Evolutionary conservation across 1,140 invertebrate genomes (phyloP).

Genomic region (Samia ricini): DNA sequence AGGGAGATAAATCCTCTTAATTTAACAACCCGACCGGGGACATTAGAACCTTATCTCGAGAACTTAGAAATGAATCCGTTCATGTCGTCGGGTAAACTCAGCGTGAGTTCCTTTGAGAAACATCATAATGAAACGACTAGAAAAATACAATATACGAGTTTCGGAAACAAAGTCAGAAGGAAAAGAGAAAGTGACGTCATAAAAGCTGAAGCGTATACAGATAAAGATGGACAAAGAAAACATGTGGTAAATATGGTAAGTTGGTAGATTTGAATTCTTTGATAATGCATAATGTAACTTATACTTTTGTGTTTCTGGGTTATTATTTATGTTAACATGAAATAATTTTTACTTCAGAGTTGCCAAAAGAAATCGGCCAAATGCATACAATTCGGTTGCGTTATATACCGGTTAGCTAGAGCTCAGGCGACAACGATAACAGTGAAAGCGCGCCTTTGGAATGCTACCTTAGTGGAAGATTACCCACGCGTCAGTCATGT

Average conservation of each 20-base stretch:
- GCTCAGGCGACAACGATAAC: conserved; percentile 87
- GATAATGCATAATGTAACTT: neutral
- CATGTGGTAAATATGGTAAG: conserved; percentile 88
- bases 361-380: conserved; percentile 88
- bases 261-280: neutral
- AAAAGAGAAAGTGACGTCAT: conserved; percentile 87
- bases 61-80: conserved; percentile 66
- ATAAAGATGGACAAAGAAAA: conserved; percentile 83
- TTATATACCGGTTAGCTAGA: conserved; percentile 85
- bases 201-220: conserved; percentile 83
- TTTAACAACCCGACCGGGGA: conserved; percentile 77
- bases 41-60: conserved; percentile 67
- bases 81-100: conserved; percentile 48
- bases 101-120: conserved; percentile 49
- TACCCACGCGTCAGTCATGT: conserved; percentile 92
- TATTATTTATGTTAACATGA: neutral
- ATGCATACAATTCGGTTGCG: conserved; percentile 91
- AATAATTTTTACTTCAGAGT: conserved; percentile 78
- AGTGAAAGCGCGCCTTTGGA: conserved; percentile 92
- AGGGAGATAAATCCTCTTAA: conserved; percentile 84
- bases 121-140: conserved; percentile 79
- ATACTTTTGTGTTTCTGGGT: neutral
- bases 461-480: conserved; percentile 92
- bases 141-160: conserved; percentile 43
- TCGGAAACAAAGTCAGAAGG: conserved; percentile 67